Evolutionary conservation across 2,797 vertebrate species (phyloP).

Genomic region (Cossypha dichroa): DNA sequence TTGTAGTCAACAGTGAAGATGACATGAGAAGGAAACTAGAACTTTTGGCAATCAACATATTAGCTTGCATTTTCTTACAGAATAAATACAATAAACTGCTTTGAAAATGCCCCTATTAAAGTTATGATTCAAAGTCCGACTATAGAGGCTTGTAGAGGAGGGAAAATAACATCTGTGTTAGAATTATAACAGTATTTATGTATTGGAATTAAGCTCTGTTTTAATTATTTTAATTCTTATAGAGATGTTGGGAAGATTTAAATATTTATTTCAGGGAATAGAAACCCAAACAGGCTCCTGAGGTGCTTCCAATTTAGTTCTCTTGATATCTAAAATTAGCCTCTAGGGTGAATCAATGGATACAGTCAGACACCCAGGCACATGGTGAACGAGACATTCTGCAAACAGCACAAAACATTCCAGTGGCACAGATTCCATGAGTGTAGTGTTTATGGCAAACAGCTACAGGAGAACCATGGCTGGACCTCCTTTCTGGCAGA

Average conservation of each 20-base stretch:
- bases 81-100: background rate
- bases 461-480: background rate
- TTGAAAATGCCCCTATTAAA: background rate
- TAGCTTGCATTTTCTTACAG: background rate
- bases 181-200: background rate
- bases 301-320: background rate
- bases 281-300: background rate
- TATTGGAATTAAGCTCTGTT: background rate
- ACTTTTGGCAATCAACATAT: background rate
- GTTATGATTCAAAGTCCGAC: background rate
- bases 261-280: background rate
- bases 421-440: background rate
- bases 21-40: background rate
- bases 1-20: background rate
- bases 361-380: background rate
- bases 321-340: background rate
- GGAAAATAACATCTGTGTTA: background rate
- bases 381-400: background rate
- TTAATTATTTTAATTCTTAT: background rate
- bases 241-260: background rate
- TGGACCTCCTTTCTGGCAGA: background rate
- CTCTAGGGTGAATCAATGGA: background rate
- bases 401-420: background rate
- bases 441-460: background rate
- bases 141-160: background rate